Percentiles rank a stretch among this genome's conserved stretches.
phyloP scores from a whole-genome alignment of 2,797 vertebrate genomes.

The Oryzias sinensis region DNA sequence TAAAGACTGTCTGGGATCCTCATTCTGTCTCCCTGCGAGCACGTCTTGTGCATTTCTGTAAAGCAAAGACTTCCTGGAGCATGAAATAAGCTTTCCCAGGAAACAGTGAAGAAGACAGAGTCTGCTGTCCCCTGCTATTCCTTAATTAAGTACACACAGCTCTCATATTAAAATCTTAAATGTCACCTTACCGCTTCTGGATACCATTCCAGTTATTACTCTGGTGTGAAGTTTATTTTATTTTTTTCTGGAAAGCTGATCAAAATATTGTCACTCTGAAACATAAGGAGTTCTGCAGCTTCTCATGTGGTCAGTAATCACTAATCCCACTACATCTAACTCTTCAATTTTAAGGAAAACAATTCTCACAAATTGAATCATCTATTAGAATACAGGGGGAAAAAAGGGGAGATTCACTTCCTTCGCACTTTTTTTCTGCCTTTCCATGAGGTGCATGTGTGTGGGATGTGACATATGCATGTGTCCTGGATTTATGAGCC shows the following conservation, averaged over 20 bases:
- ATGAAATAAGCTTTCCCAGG: constrained; percentile 77
- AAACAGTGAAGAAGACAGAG: constrained; percentile 51
- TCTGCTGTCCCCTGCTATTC: constrained; percentile 65
- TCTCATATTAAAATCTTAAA: constrained; percentile 62
- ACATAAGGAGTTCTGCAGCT: constrained; percentile 19
- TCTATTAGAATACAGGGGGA: constrained; percentile 12
- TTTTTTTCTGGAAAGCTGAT: constrained; percentile 8
- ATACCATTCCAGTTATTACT: constrained; percentile 35
- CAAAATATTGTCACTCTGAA: no score
- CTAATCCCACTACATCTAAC: no score
- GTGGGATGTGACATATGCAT: constrained; percentile 17
- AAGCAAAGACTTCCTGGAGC: constrained; percentile 59
- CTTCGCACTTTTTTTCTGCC: constrained; percentile 8
- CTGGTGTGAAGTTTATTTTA: not conserved
- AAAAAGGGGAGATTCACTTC: not conserved
- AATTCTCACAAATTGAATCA: constrained; percentile 1
- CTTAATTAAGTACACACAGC: constrained; percentile 72
- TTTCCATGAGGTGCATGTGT: constrained; percentile 21
- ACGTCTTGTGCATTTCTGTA: constrained; percentile 4
- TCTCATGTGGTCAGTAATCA: not conserved
- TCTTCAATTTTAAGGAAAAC: not conserved
- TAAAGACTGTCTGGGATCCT: constrained; percentile 15
- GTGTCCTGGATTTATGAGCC: constrained; percentile 51
- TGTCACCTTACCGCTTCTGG: constrained; percentile 57
- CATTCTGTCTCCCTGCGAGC: constrained; percentile 10